A percentile compares a stretch with the other conserved stretches of the same genome.
Evolutionary conservation across 1,140 invertebrate species (phyloP).

Genomic region (Sitodiplosis mosellana): DNA sequence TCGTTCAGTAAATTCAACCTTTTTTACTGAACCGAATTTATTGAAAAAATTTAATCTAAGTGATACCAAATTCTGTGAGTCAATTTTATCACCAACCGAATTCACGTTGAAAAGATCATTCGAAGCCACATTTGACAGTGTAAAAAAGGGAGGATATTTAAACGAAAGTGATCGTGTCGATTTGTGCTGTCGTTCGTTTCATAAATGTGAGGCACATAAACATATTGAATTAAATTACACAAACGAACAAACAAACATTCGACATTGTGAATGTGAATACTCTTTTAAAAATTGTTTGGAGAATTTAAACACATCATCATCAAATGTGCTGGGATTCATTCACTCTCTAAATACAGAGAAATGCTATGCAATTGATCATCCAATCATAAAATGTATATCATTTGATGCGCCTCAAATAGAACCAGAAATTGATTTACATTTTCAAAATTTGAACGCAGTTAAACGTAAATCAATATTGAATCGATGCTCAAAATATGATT

Average conservation of each 20-base stretch:
- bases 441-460: not conserved
- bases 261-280: not conserved
- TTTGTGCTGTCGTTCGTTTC: not conserved
- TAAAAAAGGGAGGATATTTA: not conserved
- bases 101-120: too few relatives aligned
- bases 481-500: not conserved
- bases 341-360: not conserved
- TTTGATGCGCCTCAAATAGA: not conserved
- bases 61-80: too few relatives aligned
- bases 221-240: not conserved
- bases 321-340: not conserved
- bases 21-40: too few relatives aligned
- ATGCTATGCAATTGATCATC: not conserved
- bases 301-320: not conserved
- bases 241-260: not conserved
- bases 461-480: not conserved
- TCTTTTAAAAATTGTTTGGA: not conserved
- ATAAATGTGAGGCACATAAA: not conserved
- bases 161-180: not conserved
- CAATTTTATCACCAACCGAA: too few relatives aligned
- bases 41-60: too few relatives aligned
- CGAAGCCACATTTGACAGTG: too few relatives aligned
- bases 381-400: not conserved
- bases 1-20: too few relatives aligned
- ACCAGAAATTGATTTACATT: not conserved